These are phyloP conservation scores for Erynnis tages DNA, from an alignment of 2,888 invertebrate species.

Conservation along the genomic window DNA sequence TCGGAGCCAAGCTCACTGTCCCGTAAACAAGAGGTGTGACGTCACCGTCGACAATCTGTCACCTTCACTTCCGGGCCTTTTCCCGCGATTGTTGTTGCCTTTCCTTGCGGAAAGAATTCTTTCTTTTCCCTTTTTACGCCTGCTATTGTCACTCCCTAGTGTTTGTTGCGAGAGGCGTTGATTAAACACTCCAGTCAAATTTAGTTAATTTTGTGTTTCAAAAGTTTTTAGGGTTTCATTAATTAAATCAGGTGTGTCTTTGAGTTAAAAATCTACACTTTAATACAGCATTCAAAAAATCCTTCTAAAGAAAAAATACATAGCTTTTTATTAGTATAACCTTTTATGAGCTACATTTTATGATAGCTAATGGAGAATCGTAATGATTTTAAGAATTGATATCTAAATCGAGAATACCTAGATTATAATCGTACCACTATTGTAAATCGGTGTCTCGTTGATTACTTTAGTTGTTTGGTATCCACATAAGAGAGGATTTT, in stretches of 20 bases:
- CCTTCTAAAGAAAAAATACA: neutral
- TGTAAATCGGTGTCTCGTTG: too few relatives aligned
- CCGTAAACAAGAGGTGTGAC: constrained; percentile 81
- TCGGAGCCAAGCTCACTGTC: constrained; percentile 56
- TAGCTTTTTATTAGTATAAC: too few relatives aligned
- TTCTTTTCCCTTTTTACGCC: constrained; percentile 59
- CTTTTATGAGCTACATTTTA: too few relatives aligned
- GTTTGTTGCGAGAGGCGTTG: constrained; percentile 68
- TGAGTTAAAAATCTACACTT: neutral
- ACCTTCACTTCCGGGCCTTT: constrained; percentile 76
- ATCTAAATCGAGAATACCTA: too few relatives aligned
- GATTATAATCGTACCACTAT: too few relatives aligned
- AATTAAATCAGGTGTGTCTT: constrained; percentile 7
- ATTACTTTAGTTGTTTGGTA: too few relatives aligned
- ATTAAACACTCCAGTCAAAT: constrained; percentile 74
- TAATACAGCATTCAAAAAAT: too few relatives aligned
- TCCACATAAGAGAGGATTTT: too few relatives aligned
- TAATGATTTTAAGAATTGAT: too few relatives aligned
- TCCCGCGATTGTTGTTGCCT: constrained; percentile 72
- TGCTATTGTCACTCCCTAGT: constrained; percentile 77
- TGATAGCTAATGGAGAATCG: too few relatives aligned
- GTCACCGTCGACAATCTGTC: constrained; percentile 79
- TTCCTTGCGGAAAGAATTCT: constrained; percentile 75
- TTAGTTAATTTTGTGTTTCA: constrained; percentile 68
- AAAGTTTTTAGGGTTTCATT: constrained; percentile 43